Percentiles rank a stretch among this genome's conserved stretches.
These are phyloP conservation scores for Psittacula echo DNA, from an alignment of 2,797 vertebrate genomes.

Conservation along the genomic window DNA sequence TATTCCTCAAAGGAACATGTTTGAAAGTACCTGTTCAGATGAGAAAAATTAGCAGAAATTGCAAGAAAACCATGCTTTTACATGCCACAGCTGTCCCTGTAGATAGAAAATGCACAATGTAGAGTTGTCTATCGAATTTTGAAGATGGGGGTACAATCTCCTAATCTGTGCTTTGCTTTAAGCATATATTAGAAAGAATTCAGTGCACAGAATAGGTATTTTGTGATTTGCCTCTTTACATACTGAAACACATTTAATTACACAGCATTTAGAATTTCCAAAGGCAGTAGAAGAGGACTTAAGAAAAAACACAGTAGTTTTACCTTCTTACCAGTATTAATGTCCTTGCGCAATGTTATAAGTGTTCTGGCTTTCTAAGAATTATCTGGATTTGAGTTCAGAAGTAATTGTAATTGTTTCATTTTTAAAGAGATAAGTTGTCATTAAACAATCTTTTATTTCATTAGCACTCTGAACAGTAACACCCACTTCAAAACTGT, in stretches of 20 bases:
- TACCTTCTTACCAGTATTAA: not conserved
- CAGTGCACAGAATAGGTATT: not conserved
- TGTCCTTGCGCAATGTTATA: not conserved
- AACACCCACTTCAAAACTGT: not conserved
- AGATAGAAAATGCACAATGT: not conserved
- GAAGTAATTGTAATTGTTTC: not conserved
- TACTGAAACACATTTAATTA: not conserved
- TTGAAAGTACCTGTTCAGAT: not conserved
- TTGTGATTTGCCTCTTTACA: not conserved
- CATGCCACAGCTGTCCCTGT: not conserved
- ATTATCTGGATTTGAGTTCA: not conserved
- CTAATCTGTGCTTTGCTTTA: not conserved
- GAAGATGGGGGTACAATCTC: not conserved
- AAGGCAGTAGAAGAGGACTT: not conserved
- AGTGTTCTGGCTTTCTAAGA: not conserved
- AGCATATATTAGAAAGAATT: not conserved
- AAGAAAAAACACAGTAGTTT: not conserved
- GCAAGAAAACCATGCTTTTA: not conserved
- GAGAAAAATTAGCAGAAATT: not conserved
- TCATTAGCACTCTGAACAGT: not conserved
- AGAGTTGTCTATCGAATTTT: not conserved
- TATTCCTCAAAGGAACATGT: not conserved
- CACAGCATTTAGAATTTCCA: not conserved
- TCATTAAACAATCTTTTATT: not conserved
- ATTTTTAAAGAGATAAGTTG: not conserved